Base-by-base conservation (phyloP, 1,140 invertebrate species). In the Drosophila jambulina region DNA sequence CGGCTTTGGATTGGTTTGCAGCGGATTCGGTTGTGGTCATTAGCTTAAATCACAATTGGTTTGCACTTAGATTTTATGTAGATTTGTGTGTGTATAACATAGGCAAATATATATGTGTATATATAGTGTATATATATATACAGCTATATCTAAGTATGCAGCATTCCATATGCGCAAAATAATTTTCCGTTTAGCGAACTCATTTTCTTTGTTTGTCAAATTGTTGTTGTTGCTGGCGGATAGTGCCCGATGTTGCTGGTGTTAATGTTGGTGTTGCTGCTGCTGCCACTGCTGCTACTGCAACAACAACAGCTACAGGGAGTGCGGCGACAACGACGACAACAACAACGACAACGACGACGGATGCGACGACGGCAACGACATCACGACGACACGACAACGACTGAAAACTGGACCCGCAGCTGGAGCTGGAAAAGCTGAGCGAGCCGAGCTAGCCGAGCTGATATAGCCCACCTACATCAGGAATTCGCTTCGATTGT, bases 301-400 rank as follows among this genome's bases (percentile, higher is more conserved):
- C 67, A 67, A 43, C 63, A 67, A 70, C 64, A 70, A 67, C 67
- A 70, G 67, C 67, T 70, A 78, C 32, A 69, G 64, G 62, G 68
- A 65, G 72, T 70, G 82, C 82, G 63, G 49, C 75, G 59, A 80
- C 76, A 42, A 74, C 60, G 48, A 79, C 75, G 61, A 64, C 51
- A 65, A 56, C 54, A 32, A 58, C 63, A 57, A 56, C 51, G 58
- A 27, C 63, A 57, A 80, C 88, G 87, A 80, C 83, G 77, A 91
- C 82, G 88, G 83, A 90, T 82, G 83, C 88, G 87, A 87, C 83
- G 77, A 91, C 82, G 88, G 83, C 88, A 85, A 87, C 83, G 86
- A 88, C 84, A 87, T 91, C 91, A 90, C 82, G 85, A 91, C 90
- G 91, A 91, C 91, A 91, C 90, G 90, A 91, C 91, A 91, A 92